These are phyloP conservation scores for Hypocryptadius cinnamomeus DNA, from an alignment of 2,113 vertebrate genomes.

Conservation along the genomic window DNA sequence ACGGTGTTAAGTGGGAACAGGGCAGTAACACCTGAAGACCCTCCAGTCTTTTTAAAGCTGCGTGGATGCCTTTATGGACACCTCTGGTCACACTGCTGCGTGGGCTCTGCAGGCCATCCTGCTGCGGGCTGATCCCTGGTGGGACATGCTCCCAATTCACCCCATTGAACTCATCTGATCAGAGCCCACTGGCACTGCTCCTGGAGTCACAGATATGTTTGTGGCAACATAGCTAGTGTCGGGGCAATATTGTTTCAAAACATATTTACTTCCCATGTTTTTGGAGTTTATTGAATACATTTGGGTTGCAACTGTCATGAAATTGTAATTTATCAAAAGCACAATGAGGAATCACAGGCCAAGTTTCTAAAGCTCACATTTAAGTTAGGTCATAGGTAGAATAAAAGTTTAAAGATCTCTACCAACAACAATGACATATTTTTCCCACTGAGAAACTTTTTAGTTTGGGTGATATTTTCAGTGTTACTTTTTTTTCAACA, in stretches of 20 bases:
- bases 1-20: not conserved
- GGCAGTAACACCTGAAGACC: not conserved
- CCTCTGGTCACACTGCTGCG: fast-evolving
- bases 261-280: not conserved
- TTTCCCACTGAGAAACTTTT: not conserved
- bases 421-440: not conserved
- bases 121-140: not conserved
- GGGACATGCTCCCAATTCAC: not conserved
- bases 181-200: not conserved
- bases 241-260: not conserved
- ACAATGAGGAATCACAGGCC: not conserved
- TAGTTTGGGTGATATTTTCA: not conserved
- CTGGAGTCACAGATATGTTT: not conserved
- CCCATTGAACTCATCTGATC: not conserved
- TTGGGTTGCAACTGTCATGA: not conserved
- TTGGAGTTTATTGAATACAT: not conserved
- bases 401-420: not conserved
- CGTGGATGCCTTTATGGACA: not conserved
- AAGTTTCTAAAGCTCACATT: not conserved
- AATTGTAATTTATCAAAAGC: not conserved
- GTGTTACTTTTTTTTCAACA: not conserved
- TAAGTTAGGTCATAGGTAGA: not conserved
- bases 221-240: not conserved
- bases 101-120: not conserved
- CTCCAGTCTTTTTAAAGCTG: not conserved